Conservation (phyloP, 2,888 invertebrate genomes). For the Phorcus lineatus region DNA sequence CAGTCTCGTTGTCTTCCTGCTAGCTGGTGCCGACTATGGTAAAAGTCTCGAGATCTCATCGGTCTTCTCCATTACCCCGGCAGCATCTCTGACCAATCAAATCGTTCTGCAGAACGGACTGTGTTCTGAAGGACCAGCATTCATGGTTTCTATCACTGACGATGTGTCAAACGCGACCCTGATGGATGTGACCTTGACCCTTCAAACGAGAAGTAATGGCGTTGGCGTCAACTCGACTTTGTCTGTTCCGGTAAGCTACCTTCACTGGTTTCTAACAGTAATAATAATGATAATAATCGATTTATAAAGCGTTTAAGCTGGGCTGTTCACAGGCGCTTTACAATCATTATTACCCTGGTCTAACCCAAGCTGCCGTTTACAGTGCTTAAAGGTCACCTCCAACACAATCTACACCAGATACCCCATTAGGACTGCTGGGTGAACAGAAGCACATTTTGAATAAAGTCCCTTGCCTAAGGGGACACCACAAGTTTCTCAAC, state of each 20-base stretch:
- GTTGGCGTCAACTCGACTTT: background rate
- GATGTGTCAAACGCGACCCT: background rate
- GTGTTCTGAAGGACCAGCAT: background rate
- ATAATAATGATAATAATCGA: too few relatives aligned
- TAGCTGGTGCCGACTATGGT: background rate
- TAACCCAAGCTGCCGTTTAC: too few relatives aligned
- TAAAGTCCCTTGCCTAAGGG: too few relatives aligned
- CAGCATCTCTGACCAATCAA: background rate
- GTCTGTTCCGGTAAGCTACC: background rate
- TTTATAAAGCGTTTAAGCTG: too few relatives aligned
- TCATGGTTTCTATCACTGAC: background rate
- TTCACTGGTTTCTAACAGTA: too few relatives aligned
- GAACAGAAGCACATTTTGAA: too few relatives aligned
- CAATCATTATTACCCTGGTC: too few relatives aligned
- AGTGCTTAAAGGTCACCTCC: too few relatives aligned
- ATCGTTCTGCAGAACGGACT: background rate
- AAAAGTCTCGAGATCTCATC: background rate
- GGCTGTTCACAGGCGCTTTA: too few relatives aligned
- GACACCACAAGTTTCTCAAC: too few relatives aligned
- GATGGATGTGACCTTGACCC: conserved; percentile 6
- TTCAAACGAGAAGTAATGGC: background rate
- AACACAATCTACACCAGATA: too few relatives aligned
- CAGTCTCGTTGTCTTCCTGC: background rate
- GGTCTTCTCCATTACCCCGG: background rate
- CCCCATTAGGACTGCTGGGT: too few relatives aligned